Evolutionary conservation across 1,140 invertebrate genomes (phyloP).

Genomic region (Drosophila ercepeae): DNA sequence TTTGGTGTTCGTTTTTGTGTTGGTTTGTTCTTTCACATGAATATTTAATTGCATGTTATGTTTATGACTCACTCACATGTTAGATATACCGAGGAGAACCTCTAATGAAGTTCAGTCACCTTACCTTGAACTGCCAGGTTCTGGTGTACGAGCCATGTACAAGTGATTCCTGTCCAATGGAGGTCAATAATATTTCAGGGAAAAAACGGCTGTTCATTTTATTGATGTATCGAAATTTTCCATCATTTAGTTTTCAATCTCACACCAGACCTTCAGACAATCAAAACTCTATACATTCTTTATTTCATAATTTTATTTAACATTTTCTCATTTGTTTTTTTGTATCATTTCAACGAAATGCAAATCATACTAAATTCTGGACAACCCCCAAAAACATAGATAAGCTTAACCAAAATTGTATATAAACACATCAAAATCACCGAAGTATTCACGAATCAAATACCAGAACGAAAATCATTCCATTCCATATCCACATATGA

Average conservation of each 20-base stretch:
- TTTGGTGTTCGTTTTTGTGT: slow-evolving; percentile 13
- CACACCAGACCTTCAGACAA: too few relatives aligned
- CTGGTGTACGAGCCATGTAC: background rate
- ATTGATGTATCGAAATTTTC: background rate
- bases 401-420: slow-evolving; percentile 35
- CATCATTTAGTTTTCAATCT: background rate
- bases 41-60: slow-evolving; percentile 68
- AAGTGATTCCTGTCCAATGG: background rate
- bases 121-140: slow-evolving; percentile 55
- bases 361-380: slow-evolving; percentile 62
- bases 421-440: slow-evolving; percentile 34
- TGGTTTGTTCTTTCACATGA: slow-evolving; percentile 40
- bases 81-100: background rate
- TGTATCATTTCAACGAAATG: slow-evolving; percentile 59
- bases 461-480: slow-evolving; percentile 26
- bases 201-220: too few relatives aligned
- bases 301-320: too few relatives aligned
- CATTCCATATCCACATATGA: slow-evolving; percentile 15
- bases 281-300: too few relatives aligned
- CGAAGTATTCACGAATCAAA: slow-evolving; percentile 14
- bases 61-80: slow-evolving; percentile 60
- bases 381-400: slow-evolving; percentile 25
- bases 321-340: slow-evolving; percentile 63
- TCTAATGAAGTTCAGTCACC: slow-evolving; percentile 59
- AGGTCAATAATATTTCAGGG: background rate